phyloP scores from a whole-genome alignment of 2,113 vertebrate species.

The Rafetus swinhoei region DNA sequence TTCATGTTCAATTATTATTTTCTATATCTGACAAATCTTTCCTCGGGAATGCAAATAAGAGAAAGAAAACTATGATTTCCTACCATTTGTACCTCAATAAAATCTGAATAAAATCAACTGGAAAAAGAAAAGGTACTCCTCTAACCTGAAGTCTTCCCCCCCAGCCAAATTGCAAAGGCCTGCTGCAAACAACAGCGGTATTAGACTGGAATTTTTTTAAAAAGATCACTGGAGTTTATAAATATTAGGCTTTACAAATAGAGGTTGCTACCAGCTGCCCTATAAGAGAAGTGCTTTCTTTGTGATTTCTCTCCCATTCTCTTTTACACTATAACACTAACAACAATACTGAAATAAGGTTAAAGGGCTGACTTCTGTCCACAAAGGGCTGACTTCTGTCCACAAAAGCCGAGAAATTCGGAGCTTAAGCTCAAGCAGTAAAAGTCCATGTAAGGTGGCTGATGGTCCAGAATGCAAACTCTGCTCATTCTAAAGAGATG shows the following conservation, averaged over 20 bases:
- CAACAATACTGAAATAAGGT: slow-evolving; percentile 2
- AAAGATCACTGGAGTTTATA: slow-evolving; percentile 50
- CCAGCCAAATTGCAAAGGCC: slow-evolving; percentile 39
- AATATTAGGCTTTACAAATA: slow-evolving; percentile 15
- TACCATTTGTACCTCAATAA: slow-evolving; percentile 61
- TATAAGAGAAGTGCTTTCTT: slow-evolving; percentile 3
- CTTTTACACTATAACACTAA: background rate
- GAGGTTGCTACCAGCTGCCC: slow-evolving; percentile 29
- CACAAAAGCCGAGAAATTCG: slow-evolving; percentile 12
- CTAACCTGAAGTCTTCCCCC: slow-evolving; percentile 30
- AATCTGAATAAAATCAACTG: slow-evolving; percentile 57
- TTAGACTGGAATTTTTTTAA: slow-evolving; percentile 15
- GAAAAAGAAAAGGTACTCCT: background rate
- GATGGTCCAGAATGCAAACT: slow-evolving; percentile 29
- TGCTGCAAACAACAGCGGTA: slow-evolving; percentile 45
- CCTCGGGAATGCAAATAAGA: slow-evolving; percentile 1
- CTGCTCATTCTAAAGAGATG: background rate
- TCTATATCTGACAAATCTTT: slow-evolving; percentile 22
- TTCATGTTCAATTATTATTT: slow-evolving; percentile 66
- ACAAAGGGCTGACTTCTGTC: slow-evolving; percentile 23
- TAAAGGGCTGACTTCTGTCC: slow-evolving; percentile 25
- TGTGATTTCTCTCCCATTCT: background rate
- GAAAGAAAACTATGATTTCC: slow-evolving; percentile 59
- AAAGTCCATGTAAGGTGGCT: background rate
- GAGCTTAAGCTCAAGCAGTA: background rate